phyloP scores from a whole-genome alignment of 2,797 vertebrate species.

The Bryconaethiops microstoma region DNA sequence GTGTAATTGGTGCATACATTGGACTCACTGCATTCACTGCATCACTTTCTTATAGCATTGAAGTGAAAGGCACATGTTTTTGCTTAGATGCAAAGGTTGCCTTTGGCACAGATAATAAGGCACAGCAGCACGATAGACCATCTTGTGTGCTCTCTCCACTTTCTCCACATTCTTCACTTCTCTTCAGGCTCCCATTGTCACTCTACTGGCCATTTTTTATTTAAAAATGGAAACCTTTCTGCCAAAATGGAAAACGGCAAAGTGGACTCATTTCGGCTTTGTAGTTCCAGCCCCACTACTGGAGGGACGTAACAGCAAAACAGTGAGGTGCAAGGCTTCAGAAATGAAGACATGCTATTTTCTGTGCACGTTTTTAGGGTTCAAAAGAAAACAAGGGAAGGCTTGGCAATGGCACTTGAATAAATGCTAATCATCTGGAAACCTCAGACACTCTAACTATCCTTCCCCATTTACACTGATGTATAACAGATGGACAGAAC shows the following conservation, averaged over 20 bases:
- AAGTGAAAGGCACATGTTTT: neutral
- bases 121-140: neutral
- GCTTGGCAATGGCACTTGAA: neutral
- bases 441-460: slow-evolving; percentile 4
- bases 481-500: slow-evolving; percentile 18
- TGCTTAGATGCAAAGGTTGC: neutral
- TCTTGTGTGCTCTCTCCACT: neutral
- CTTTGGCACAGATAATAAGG: neutral
- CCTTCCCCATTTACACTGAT: slow-evolving; percentile 21
- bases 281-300: neutral
- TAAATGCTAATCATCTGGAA: slow-evolving; percentile 28
- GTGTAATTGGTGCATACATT: too few species aligned
- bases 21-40: neutral
- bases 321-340: neutral
- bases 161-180: neutral
- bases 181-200: neutral
- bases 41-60: neutral
- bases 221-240: slow-evolving; percentile 18
- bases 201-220: neutral
- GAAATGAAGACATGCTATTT: slow-evolving; percentile 26
- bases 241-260: neutral
- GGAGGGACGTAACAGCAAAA: slow-evolving; percentile 2
- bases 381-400: slow-evolving; percentile 12
- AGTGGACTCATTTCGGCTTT: slow-evolving; percentile 18
- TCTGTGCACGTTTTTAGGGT: neutral